Base-by-base conservation (phyloP, 2,888 invertebrate species). In the Eristalis arbustorum region DNA sequence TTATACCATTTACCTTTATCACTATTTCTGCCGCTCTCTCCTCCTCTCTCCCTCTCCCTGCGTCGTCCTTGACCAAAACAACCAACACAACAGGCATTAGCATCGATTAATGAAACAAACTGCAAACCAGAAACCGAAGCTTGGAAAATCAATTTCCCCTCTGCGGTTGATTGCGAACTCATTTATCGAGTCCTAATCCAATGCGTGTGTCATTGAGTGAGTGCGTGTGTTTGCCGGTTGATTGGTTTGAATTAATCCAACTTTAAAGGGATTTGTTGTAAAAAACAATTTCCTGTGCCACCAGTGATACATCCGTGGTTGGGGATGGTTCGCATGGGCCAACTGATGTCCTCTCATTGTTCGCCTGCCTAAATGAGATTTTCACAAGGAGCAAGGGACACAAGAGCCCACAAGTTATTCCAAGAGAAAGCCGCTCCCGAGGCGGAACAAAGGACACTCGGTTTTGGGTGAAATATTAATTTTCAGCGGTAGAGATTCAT, bases 361-460 rank as follows among this genome's bases (percentile, higher is more conserved):
- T 10, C 37, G 25, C 57, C 28, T 49, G 56, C 28, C n/a, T 28
- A 66, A 75, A 75, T 75, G 66, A 66, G 66, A 59, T 75, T 75
- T 42, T 75, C 59, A 75, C 66, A 37, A 59, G 40, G 57, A 22
- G 40, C 25, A 66, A 74, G 28, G 37, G 31, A 42, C 42, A n/a
- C 42, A 42, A n/a, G 3, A 42, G 49, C 49, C 49, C 8, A 18
- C 49, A 49, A 49, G 31, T 31, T 31, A 8, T 31, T 31, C 31
- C 31, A 31, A 31, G 8, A 31, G 31, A 31, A n/a, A 31, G 1
- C 31, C 31, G 8, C 1, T 31, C 8, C 6, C 31, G 31, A 31
- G 31, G 31, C 31, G 31, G 8, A 49, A 49, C 49, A 49, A 49
- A 49, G 49, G 49, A 49, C 42, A 18, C 6, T 18, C 2, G 18